phyloP scores from a whole-genome alignment of 2,113 vertebrate species.

The Charadrius vociferus region DNA sequence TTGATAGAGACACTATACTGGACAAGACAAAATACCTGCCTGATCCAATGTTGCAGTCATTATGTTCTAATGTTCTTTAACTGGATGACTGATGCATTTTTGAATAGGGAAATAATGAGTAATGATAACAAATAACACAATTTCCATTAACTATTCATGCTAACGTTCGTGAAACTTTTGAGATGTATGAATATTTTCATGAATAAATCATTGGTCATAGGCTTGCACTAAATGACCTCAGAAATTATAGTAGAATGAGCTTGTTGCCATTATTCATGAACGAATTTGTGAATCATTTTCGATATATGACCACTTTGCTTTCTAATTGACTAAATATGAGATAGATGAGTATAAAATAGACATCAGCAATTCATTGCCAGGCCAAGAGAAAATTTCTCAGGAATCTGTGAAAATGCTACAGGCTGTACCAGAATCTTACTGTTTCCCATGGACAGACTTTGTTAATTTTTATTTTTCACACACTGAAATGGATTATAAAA shows the following conservation, averaged over 20 bases:
- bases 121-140: background rate
- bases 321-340: background rate
- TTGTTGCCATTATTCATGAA: background rate
- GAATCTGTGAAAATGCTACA: background rate
- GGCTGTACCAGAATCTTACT: background rate
- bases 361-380: background rate
- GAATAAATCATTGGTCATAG: slow-evolving; percentile 29
- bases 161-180: background rate
- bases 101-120: background rate
- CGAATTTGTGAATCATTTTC: slow-evolving; percentile 10
- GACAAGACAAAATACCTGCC: background rate
- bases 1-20: background rate
- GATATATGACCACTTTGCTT: background rate
- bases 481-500: background rate
- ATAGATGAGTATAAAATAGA: background rate
- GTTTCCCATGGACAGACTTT: background rate
- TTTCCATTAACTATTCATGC: slow-evolving; percentile 31
- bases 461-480: background rate
- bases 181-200: slow-evolving; percentile 18
- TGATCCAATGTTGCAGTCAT: background rate
- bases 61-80: background rate
- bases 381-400: background rate
- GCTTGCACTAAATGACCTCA: background rate
- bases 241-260: background rate
- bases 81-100: background rate